Evolutionary conservation across 1,140 invertebrate species (phyloP).

Genomic region (Drosophila busckii): DNA sequence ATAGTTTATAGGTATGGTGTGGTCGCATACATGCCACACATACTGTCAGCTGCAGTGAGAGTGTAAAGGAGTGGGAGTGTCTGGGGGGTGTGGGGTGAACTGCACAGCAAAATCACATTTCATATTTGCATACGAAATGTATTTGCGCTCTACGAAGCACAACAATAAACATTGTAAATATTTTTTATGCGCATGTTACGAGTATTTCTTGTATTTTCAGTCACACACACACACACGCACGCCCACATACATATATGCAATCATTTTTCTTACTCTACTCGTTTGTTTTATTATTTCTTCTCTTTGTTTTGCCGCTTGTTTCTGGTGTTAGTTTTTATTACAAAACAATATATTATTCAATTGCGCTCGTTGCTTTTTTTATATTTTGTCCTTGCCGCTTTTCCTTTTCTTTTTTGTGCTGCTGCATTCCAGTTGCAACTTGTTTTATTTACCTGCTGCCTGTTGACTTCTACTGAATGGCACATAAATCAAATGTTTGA

Average conservation of each 20-base stretch:
- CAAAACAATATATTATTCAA: conserved; percentile 62
- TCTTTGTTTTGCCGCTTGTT: conserved; percentile 12
- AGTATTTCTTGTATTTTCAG: conserved; percentile 22
- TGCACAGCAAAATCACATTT: conserved; percentile 67
- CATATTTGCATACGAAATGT: conserved; percentile 73
- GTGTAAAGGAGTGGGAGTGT: too few species aligned
- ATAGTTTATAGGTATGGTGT: too few species aligned
- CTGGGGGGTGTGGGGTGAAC: too few species aligned
- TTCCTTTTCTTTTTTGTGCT: background rate
- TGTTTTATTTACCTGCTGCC: too few species aligned
- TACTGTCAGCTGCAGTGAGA: too few species aligned
- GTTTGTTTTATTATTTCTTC: conserved; percentile 8
- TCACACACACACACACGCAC: background rate
- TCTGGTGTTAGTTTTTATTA: conserved; percentile 64
- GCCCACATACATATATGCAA: conserved; percentile 7
- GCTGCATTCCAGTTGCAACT: too few species aligned
- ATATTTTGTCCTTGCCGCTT: conserved; percentile 7
- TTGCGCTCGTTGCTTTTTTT: conserved; percentile 30
- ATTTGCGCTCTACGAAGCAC: conserved; percentile 70
- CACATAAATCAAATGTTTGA: too few species aligned
- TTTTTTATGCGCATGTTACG: conserved; percentile 27
- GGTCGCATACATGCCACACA: too few species aligned
- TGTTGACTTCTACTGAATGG: too few species aligned
- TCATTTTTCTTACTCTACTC: conserved; percentile 36
- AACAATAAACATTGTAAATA: conserved; percentile 76